phyloP scores from a whole-genome alignment of 2,113 vertebrate genomes.

The Oncorhynchus kisutch region DNA sequence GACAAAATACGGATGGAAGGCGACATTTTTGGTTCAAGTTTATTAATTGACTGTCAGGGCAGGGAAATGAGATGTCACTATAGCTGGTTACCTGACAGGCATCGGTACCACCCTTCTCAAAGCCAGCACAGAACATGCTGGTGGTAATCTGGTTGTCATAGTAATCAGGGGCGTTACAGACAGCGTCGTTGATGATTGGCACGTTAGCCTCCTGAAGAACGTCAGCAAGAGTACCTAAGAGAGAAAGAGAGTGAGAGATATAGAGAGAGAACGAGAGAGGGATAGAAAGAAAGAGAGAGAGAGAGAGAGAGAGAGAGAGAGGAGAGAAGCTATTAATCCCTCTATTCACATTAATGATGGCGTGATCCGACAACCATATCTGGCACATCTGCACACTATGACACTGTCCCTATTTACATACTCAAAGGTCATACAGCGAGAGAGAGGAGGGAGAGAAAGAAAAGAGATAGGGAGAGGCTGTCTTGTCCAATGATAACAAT shows the following conservation, averaged over 20 bases:
- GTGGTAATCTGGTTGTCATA: constrained; percentile 88
- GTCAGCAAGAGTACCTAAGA: constrained; percentile 78
- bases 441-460: neutral
- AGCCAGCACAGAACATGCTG: constrained; percentile 92
- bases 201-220: constrained; percentile 84
- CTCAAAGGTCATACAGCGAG: neutral
- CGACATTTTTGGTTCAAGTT: neutral
- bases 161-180: constrained; percentile 85
- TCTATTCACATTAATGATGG: no score
- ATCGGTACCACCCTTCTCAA: constrained; percentile 83
- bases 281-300: no score
- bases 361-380: no score
- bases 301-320: neutral
- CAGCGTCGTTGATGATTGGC: constrained; percentile 82
- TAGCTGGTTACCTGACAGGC: constrained; percentile 82
- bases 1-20: no score
- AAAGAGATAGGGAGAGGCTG: neutral
- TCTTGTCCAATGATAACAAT: no score
- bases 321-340: no score
- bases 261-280: no score
- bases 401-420: no score
- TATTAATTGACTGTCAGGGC: neutral
- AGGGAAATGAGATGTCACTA: neutral
- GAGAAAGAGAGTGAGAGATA: no score
- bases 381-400: no score